Base-by-base conservation (phyloP, 2,113 vertebrate species). In the Dromaius novaehollandiae region DNA sequence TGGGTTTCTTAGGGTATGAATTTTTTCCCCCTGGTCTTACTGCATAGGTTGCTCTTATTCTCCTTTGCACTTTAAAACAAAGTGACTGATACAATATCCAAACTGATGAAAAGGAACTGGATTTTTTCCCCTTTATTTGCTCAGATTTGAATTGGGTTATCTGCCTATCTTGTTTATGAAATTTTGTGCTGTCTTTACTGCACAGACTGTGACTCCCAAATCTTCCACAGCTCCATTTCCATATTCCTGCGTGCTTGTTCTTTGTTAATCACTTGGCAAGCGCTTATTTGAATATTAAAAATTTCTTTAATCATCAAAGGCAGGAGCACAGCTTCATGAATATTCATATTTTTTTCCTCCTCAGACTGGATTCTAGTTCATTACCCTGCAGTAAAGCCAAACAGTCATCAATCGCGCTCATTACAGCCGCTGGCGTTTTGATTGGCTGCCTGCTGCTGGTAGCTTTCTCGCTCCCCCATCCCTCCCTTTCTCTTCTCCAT, bases 301-400 rank as follows among this genome's bases (percentile, higher is more conserved):
- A 99, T 99, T 99, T 99, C 99, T 99, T 99, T 99, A 99, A 99
- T 99, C 99, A 99, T 99, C 99, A 99, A 99, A 99, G 99, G 99
- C 99, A 99, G 99, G 98, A 98, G 98, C 98, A 97, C 98, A 99
- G 98, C 97, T 98, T 99, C 99, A 99, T 99, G 99, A 99, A 99
- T 99, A 99, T 99, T 99, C 99, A 99, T 99, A 99, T 98, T 98
- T 98, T 98, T 97, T 99, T 98, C 98, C 96, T 98, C 97, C 98
- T 98, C 98, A 98, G 98, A 98, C 98, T 98, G 98, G 98, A 99
- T 99, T 99, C 98, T 99, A 99, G 99, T 99, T 99, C 99, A 99
- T 99, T 99, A 99, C 99, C 99, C 98, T 98, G 98, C 99, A 98
- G 98, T 98, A 99, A 99, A 99, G 99, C 99, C 99, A 99, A 99